Evolutionary conservation across 2,113 vertebrate species (phyloP).

Genomic region (Pongo abelii): DNA sequence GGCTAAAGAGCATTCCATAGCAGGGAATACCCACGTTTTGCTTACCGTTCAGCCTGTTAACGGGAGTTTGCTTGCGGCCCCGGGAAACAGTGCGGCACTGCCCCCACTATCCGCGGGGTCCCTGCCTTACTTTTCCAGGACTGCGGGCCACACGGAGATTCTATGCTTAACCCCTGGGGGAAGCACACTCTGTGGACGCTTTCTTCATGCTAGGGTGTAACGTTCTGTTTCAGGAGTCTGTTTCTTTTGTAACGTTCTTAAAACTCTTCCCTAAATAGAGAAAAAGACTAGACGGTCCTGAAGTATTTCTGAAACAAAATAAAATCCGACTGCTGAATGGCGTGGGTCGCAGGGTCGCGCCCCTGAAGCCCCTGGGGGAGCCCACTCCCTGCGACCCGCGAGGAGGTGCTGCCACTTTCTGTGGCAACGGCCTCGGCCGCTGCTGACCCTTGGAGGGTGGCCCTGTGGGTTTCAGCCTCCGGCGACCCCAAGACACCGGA

Average conservation of each 20-base stretch:
- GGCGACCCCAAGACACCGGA: not conserved
- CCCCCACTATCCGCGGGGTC: too few relatives aligned
- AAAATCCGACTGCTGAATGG: not conserved
- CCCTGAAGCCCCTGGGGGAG: not conserved
- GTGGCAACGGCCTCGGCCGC: fast-evolving
- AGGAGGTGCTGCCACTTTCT: not conserved
- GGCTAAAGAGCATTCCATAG: too few relatives aligned
- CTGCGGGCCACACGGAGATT: too few relatives aligned
- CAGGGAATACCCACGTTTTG: too few relatives aligned
- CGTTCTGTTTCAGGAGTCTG: not conserved
- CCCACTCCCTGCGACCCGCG: fast-evolving
- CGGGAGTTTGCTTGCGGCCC: too few relatives aligned
- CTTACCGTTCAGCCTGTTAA: too few relatives aligned
- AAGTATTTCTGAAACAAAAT: not conserved
- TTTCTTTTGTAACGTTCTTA: not conserved
- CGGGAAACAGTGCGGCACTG: too few relatives aligned
- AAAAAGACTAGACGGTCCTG: not conserved
- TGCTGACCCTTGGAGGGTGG: fast-evolving
- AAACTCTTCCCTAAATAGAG: not conserved
- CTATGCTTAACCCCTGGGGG: too few relatives aligned
- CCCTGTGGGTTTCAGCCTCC: too few relatives aligned
- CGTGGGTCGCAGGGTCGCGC: fast-evolving
- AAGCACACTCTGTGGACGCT: too few relatives aligned
- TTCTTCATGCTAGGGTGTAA: not conserved
- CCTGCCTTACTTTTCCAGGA: too few relatives aligned